Base-by-base conservation (phyloP, 2,888 invertebrate species). In the Nowickia ferox region DNA sequence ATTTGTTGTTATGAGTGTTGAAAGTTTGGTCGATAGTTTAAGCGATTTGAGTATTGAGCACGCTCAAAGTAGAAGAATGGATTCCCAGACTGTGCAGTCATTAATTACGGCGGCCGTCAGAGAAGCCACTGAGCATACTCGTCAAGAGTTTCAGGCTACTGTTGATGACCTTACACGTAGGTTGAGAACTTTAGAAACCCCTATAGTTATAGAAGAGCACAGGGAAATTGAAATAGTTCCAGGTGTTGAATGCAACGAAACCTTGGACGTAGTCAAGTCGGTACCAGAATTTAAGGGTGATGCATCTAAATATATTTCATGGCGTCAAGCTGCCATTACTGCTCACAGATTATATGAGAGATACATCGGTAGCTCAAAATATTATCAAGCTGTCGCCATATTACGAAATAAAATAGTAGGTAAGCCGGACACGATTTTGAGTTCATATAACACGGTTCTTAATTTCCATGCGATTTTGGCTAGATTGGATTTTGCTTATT, bases 111-210 rank as follows among this genome's bases (percentile, higher is more conserved):
- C 71, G 10, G 55, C 55, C 44, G 15, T 40, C 6, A 38, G 40
- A 19, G 55, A 53, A 55, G 71, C 71, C 9, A 71, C 55, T 6
- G 55, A 71, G 19, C 71, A 55, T 13, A 71, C 71, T 71, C 53
- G 55, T 40, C 57, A 53, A 13, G 44, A 53, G 15, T 71, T 71
- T 15, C 71, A 71, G 2, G 5, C 55, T 40, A 71, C 40, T 13
- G 17, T 71, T 15, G 71, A 30, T 44, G 57, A 72, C 5, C 46
- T 72, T 42, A 17, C 71, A 42, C 42, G 57, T 44, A 55, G 71
- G 71, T 44, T 55, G 11, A 59, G n/a, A 40, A 22, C n/a, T 19
- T 72, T 72, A 57, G 42, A 72, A 38, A 59, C 15, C 15, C 44
- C 59, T 9, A 2, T n/a, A 44, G 57, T 46, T 59, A 15, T 17